Evolutionary conservation across 2,113 vertebrate species (phyloP).

Genomic region (Gambusia affinis): DNA sequence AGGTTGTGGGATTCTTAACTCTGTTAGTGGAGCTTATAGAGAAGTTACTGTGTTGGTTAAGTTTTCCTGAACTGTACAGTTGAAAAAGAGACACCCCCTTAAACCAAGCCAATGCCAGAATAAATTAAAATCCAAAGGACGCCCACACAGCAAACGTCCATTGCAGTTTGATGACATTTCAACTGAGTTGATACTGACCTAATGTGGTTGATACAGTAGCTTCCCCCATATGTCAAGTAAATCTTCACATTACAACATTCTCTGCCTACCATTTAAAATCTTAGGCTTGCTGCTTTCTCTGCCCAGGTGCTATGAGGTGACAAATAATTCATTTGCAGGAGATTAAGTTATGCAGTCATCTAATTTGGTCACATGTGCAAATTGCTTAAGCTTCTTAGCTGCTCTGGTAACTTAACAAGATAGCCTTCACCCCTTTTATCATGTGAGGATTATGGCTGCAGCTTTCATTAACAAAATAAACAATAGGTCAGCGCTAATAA

Average conservation of each 20-base stretch:
- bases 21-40: neutral
- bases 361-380: neutral
- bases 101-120: slow-evolving; percentile 14
- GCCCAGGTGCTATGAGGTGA: neutral
- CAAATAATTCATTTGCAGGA: neutral
- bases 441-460: neutral
- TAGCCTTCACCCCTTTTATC: neutral
- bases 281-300: neutral
- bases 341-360: neutral
- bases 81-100: slow-evolving; percentile 30
- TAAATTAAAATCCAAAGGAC: slow-evolving; percentile 41
- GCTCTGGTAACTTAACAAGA: neutral
- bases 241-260: slow-evolving; percentile 8
- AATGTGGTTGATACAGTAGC: slow-evolving; percentile 23
- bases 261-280: neutral
- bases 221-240: slow-evolving; percentile 7
- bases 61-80: neutral
- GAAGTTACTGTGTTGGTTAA: neutral
- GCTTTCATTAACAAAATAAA: slow-evolving; percentile 3
- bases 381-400: neutral
- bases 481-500: neutral
- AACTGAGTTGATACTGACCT: slow-evolving; percentile 13
- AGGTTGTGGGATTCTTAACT: neutral
- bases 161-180: slow-evolving; percentile 42
- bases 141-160: slow-evolving; percentile 32